A percentile compares a stretch with the other conserved stretches of the same genome.
These are phyloP conservation scores for Monopterus albus DNA, from an alignment of 2,113 vertebrate species.

Conservation along the genomic window DNA sequence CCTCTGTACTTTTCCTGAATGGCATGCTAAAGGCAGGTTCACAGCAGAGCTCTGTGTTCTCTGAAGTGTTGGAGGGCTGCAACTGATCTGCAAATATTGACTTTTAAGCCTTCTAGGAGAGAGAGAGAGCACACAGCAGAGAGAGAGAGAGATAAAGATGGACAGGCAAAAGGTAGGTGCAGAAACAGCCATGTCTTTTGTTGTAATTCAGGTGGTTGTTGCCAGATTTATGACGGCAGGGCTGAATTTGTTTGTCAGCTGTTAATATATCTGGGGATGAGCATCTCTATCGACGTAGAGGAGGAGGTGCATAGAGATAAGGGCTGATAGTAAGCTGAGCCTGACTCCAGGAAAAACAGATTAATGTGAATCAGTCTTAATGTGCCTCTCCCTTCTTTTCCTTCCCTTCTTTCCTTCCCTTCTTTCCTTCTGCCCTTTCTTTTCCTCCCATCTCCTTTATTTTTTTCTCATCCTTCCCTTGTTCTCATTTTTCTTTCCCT, in stretches of 20 bases:
- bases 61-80: constrained; percentile 74
- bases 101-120: constrained; percentile 70
- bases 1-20: constrained; percentile 67
- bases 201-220: constrained; percentile 35
- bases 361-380: constrained; percentile 45
- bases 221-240: constrained; percentile 29
- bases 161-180: not conserved
- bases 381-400: not conserved
- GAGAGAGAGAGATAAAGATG: not conserved
- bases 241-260: constrained; percentile 42
- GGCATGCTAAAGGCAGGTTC: constrained; percentile 71
- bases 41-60: constrained; percentile 65
- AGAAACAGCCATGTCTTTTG: constrained; percentile 24
- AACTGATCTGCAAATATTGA: constrained; percentile 81
- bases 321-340: constrained; percentile 34
- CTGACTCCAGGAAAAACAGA: constrained; percentile 41
- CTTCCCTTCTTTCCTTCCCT: not conserved
- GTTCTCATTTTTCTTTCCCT: not conserved
- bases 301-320: constrained; percentile 62
- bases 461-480: not conserved
- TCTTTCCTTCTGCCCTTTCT: too few species aligned
- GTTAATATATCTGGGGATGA: constrained; percentile 24
- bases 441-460: not conserved
- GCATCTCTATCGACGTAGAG: constrained; percentile 46
- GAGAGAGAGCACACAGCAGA: constrained; percentile 25